A percentile compares a stretch with the other conserved stretches of the same genome.
Conservation (phyloP, 2,113 vertebrate species). For the Channa maculata region DNA sequence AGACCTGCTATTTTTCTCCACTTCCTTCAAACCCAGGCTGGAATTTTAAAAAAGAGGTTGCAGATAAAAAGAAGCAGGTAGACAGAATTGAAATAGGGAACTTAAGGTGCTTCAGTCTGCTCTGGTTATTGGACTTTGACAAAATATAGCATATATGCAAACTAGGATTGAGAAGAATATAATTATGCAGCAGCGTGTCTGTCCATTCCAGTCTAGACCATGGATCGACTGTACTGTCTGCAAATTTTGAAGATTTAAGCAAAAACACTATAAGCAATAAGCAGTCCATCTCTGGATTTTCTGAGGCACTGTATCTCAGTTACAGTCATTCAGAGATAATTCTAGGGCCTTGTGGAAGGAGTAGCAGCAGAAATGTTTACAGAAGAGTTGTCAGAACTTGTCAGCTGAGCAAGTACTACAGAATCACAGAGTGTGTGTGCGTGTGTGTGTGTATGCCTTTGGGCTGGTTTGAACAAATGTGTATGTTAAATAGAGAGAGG, state of each 20-base stretch:
- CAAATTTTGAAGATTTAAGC: conserved; percentile 11
- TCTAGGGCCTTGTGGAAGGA: conserved; percentile 49
- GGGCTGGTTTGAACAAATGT: background rate
- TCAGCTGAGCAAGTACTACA: conserved; percentile 57
- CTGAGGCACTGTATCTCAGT: conserved; percentile 20
- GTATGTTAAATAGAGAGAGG: conserved; percentile 23
- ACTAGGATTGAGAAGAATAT: conserved; percentile 30
- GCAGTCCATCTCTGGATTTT: conserved; percentile 22
- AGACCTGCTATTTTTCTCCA: conserved; percentile 84
- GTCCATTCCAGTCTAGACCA: conserved; percentile 15
- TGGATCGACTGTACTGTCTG: conserved; percentile 11
- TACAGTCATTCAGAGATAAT: conserved; percentile 47
- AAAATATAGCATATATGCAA: conserved; percentile 25
- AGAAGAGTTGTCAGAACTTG: conserved; percentile 74
- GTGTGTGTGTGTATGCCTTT: conserved; percentile 7
- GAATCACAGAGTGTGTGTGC: conserved; percentile 44
- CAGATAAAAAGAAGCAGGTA: conserved; percentile 53
- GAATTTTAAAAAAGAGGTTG: conserved; percentile 56
- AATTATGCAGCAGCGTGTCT: conserved; percentile 21
- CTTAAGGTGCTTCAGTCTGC: conserved; percentile 41
- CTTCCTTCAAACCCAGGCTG: conserved; percentile 85
- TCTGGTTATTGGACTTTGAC: conserved; percentile 37
- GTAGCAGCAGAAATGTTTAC: conserved; percentile 67
- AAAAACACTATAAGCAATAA: conserved; percentile 28
- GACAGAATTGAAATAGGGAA: conserved; percentile 32